Percentiles rank a stretch among this genome's conserved stretches.
Evolutionary conservation across 2,113 vertebrate genomes (phyloP).

Genomic region (Procavia capensis): DNA sequence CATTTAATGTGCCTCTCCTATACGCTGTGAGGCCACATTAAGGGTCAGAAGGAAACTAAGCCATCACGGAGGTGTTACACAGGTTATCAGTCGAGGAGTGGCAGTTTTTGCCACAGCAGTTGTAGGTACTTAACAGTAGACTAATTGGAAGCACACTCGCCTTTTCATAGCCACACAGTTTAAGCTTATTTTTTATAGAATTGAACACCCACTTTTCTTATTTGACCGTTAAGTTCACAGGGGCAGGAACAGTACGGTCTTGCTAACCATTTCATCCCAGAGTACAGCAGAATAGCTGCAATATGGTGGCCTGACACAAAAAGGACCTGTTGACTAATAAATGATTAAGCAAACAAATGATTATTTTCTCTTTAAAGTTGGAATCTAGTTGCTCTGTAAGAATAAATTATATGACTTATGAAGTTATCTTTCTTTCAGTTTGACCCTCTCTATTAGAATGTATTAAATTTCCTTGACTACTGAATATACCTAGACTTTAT

Average conservation of each 20-base stretch:
- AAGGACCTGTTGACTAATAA: background rate
- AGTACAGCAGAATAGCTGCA: background rate
- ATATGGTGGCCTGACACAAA: background rate
- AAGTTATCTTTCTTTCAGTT: background rate
- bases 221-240: slow-evolving; percentile 1
- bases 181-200: slow-evolving; percentile 25
- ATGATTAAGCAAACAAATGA: background rate
- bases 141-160: background rate
- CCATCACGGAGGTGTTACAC: background rate
- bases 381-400: background rate
- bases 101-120: background rate
- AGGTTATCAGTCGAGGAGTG: background rate
- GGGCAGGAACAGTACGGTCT: background rate
- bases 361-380: slow-evolving; percentile 20
- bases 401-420: background rate
- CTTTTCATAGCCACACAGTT: background rate
- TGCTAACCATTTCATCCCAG: background rate
- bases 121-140: background rate
- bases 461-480: background rate
- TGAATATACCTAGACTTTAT: background rate
- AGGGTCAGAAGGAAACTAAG: background rate
- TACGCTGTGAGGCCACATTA: background rate
- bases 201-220: background rate
- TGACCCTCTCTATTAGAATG: background rate
- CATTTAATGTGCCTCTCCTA: background rate